Conservation (phyloP, 2,888 invertebrate genomes). For the Belgica antarctica region DNA sequence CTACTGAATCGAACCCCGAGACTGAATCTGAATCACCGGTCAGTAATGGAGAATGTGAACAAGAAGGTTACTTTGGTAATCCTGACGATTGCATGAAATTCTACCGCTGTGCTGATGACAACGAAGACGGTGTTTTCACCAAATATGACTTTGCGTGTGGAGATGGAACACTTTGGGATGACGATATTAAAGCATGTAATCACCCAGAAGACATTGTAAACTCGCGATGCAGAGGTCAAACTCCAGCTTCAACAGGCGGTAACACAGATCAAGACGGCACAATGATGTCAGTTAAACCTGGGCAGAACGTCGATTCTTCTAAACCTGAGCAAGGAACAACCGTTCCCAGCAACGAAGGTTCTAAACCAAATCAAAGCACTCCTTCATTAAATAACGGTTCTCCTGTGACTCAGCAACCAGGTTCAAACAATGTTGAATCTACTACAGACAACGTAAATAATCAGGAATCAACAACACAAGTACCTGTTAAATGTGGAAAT, state of each 20-base stretch:
- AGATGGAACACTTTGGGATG: conserved; percentile 68
- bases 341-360: not conserved
- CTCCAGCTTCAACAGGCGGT: too few relatives aligned
- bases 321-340: not conserved
- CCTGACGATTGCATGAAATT: conserved; percentile 61
- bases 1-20: not conserved
- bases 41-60: conserved; percentile 54
- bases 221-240: conserved; percentile 43
- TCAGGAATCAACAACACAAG: conserved; percentile 45
- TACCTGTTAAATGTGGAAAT: conserved; percentile 49
- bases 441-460: conserved; percentile 15
- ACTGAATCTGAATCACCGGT: conserved; percentile 41
- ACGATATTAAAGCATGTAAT: conserved; percentile 53
- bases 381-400: not conserved
- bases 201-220: conserved; percentile 48
- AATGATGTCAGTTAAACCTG: conserved; percentile 1
- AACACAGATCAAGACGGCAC: conserved; percentile 37
- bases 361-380: conserved; percentile 27
- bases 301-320: conserved; percentile 45
- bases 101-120: conserved; percentile 60
- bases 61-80: conserved; percentile 64
- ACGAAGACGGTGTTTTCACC: conserved; percentile 55
- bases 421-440: not conserved
- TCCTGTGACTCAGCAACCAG: conserved; percentile 47
- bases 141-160: conserved; percentile 65